Base-by-base conservation (phyloP, 2,888 invertebrate species). In the Pegoplata infirma region DNA sequence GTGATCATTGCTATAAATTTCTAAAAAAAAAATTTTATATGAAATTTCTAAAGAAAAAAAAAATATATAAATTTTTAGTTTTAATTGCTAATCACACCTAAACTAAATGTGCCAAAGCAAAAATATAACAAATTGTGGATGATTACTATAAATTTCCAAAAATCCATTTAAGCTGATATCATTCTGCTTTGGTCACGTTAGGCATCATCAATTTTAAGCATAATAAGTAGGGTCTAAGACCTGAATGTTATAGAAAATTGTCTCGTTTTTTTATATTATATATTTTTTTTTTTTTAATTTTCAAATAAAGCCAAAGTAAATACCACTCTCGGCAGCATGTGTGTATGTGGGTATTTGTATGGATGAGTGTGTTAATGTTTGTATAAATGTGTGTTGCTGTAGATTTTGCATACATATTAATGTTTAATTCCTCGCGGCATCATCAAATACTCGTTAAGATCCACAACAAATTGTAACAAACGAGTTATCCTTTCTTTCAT, bases 371-470 rank as follows among this genome's bases (percentile, higher is more conserved):
- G 14, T 4, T 36, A 44, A 28, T 69, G 49, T 51, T 10, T 53
- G 12, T 53, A n/a, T 14, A 1, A 8, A 28, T 32, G 21, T 55
- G 12, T 36, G 36, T 21, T 53, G 25, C 21, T 21, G 61, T 49
- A 58, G 49, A 75, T 59, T 76, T 76, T 77, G 75, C 75, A 75
- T 76, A 58, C 53, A 82, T 75, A 78, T 81, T 81, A 78, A 77
- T 81, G 69, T 78, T 83, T 82, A 82, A 83, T 82, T 83, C 83
- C 81, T 83, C 80, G 83, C 82, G 83, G 84, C 84, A 82, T 85
- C 85, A 85, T 85, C 84, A 85, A 84, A 85, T 82, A 82, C 84
- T 85, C 85, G 84, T 85, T 85, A 85, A 83, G 82, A 73, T 81
- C 64, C 77, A 56, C 47, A 64, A 73, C 76, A 81, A 83, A 80